Conservation (phyloP, 2,113 vertebrate genomes). For the Pyrgilauda ruficollis region DNA sequence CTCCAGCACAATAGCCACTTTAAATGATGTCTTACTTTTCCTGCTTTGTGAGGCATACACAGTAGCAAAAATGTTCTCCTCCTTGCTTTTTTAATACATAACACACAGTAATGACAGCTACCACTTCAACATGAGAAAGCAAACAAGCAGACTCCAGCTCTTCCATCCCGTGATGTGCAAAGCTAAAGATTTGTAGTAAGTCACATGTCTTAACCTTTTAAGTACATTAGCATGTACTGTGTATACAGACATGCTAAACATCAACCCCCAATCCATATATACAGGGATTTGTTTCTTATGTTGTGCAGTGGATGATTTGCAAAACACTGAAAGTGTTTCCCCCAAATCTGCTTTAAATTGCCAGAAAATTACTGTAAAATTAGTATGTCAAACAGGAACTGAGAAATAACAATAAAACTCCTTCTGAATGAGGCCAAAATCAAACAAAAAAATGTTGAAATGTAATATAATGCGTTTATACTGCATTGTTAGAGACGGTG, state of each 20-base stretch:
- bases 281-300: neutral
- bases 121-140: neutral
- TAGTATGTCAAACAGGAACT: neutral
- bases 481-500: neutral
- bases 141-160: neutral
- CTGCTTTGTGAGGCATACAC: neutral
- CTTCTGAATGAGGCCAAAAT: neutral
- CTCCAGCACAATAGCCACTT: conserved; percentile 4
- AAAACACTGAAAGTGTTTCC: neutral
- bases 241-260: neutral
- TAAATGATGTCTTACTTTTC: conserved; percentile 41
- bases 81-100: neutral
- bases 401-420: neutral
- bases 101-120: neutral
- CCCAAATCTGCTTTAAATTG: neutral
- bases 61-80: neutral
- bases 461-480: neutral
- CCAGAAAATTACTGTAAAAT: neutral
- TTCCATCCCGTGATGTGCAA: neutral
- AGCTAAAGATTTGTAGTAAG: neutral
- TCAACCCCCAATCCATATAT: neutral
- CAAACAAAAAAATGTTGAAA: neutral
- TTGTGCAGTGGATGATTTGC: neutral
- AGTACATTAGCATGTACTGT: neutral
- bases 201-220: neutral